These are phyloP conservation scores for Campoplex nolae DNA, from an alignment of 2,888 invertebrate genomes.

Conservation along the genomic window DNA sequence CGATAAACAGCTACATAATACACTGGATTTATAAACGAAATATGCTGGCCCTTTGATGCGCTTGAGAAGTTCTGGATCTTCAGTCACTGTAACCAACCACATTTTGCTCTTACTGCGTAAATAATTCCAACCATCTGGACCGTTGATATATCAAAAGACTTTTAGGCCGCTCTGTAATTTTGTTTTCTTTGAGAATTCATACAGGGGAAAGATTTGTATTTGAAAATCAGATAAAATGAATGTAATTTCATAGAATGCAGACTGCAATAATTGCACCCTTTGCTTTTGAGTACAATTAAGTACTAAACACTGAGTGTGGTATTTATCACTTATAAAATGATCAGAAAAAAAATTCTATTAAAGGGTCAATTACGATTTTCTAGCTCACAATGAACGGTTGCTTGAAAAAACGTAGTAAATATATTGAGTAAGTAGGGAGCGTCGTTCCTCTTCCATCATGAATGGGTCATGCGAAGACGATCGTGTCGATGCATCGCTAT, in stretches of 20 bases:
- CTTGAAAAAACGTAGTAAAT: slow-evolving; percentile 18
- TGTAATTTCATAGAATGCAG: neutral
- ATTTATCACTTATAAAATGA: too few species aligned
- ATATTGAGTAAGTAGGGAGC: neutral
- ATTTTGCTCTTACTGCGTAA: neutral
- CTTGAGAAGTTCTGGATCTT: neutral
- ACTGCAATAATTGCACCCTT: neutral
- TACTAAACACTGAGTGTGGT: neutral
- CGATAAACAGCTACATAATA: neutral
- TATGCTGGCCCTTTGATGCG: neutral
- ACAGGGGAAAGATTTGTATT: neutral
- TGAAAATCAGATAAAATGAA: neutral
- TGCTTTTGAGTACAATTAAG: neutral
- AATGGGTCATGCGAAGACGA: slow-evolving; percentile 54
- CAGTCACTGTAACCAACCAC: neutral
- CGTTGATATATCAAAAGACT: neutral
- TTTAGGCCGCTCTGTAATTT: neutral
- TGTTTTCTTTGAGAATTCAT: neutral
- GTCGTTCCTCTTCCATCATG: slow-evolving; percentile 27
- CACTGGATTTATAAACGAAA: neutral
- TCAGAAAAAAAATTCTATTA: too few species aligned
- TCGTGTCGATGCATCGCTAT: slow-evolving; percentile 74
- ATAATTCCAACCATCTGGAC: neutral
- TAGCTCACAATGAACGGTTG: too few species aligned
- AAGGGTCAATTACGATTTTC: too few species aligned